Evolutionary conservation across 2,113 vertebrate genomes (phyloP), one percentile per base, ranked within the genome.

Genomic region (Tetrao urogallus): DNA sequence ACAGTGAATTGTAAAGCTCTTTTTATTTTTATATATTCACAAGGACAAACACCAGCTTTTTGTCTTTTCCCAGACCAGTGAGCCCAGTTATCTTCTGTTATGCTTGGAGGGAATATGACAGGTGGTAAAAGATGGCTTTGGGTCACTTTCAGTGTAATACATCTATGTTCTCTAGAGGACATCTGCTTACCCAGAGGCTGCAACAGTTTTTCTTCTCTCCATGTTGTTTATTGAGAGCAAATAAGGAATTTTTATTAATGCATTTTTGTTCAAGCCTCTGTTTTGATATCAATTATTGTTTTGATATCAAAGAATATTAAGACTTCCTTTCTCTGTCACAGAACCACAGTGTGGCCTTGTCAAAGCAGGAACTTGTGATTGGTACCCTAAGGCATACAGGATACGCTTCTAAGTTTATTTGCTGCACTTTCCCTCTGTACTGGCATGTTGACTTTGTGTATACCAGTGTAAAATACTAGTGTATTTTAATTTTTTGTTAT

Each of bases 101-200:
- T 2, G 22, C 73, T 94, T 42, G 58, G 30, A 48, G 45, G 65
- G 38, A 50, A 58, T 50, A 40, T 42, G 89, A 74, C 89, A 96
- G 90, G 87, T 95, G 94, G 79, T 73, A 66, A 64, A 80, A 75
- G 61, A 91, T 90, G 66, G 43, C 82, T 93, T 74, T 20, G 61
- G 91, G 88, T 85, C 47, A n/a, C 76, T 89, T 71, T 57, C 42
- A 24, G 32, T 56, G 34, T 47, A 72, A 80, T 52, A 42, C 18
- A 28, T 74, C 38, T 36, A 11, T 64, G 43, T 5, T 58, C 85
- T 80, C 64, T 34, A 32, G 86, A 52, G 48, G 85, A 69, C 94
- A 95, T 93, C 87, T 86, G 73, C 79, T 88, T 93, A 85, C 87
- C 79, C 79, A 88, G 82, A 86, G 91, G 94, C 89, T 88, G 75